Evolutionary conservation across 2,113 vertebrate genomes (phyloP), one percentile per base, ranked within the genome.

Genomic region (Spea multiplicata): DNA sequence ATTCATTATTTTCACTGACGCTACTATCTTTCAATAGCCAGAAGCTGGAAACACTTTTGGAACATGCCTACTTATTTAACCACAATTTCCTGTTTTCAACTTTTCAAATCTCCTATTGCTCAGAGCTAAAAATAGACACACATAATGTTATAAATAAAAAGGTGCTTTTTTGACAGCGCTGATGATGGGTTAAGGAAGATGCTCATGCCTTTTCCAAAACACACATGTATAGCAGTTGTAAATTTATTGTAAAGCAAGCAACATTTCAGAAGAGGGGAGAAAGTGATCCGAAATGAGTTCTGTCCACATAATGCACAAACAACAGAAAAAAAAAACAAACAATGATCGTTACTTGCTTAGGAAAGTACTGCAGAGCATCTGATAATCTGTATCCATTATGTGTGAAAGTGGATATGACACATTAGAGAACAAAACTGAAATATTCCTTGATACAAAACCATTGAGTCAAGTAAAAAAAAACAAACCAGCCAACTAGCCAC

Each of bases 11-110:
- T 13, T 64, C 8, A 65, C 44, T 6, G 16, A 64, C 68, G 44
- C 47, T 46, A 68, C 13, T 68, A 47, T 13, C 10, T 0, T 7
- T 70, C 14, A 16, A 71, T 85, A 83, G 86, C 86, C 85, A 88
- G 86, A 85, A 84, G 83, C 80, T 93, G 92, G 91, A 92, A 93
- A 93, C 89, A 90, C 86, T 87, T 82, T 89, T 91, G 91, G 91
- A 88, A 71, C 86, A 82, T 87, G 84, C 90, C 90, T 86, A 89
- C 90, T 84, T 89, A 83, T 87, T 86, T 91, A 87, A 93, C 90
- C 91, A 92, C 89, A 91, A 30, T 83, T 93, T 93, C 92, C 91
- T 93, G 92, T 93, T 93, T 92, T 92, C 86, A 92, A 90, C 88
- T 86, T 91, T 87, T 87, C 88, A 87, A 90, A 87, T 87, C 87